A percentile compares a stretch with the other conserved stretches of the same genome.
Evolutionary conservation across 1,140 invertebrate genomes (phyloP).

Genomic region (Medauroidea extradentata): DNA sequence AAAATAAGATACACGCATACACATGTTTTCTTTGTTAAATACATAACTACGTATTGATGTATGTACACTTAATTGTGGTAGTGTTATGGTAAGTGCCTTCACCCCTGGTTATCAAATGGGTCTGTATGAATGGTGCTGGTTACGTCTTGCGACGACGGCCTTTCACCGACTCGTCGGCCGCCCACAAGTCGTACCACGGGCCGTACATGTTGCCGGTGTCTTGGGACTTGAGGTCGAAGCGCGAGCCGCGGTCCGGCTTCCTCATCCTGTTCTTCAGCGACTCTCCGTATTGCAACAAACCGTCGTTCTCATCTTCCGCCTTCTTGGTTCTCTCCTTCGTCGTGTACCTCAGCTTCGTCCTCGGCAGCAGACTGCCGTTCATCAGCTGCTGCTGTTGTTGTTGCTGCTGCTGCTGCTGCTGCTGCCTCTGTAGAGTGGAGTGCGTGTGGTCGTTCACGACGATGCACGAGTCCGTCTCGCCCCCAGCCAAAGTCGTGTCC

Average conservation of each 20-base stretch:
- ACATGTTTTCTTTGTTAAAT: not conserved
- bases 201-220: conserved; percentile 65
- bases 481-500: conserved; percentile 23
- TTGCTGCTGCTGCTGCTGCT: conserved; percentile 42
- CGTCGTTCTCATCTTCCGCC: conserved; percentile 35
- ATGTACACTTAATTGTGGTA: not conserved
- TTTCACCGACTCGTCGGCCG: conserved; percentile 51
- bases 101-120: not conserved
- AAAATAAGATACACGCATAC: not conserved
- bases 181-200: conserved; percentile 85
- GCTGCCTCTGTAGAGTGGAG: conserved; percentile 43
- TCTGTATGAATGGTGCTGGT: not conserved
- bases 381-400: conserved; percentile 17
- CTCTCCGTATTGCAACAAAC: conserved; percentile 44
- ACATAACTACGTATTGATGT: not conserved
- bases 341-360: conserved; percentile 61
- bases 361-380: conserved; percentile 44
- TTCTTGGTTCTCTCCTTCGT: conserved; percentile 36
- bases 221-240: conserved; percentile 52
- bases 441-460: conserved; percentile 66
- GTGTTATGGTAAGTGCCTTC: not conserved
- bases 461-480: conserved; percentile 60
- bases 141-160: not conserved
- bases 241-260: conserved; percentile 44
- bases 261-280: conserved; percentile 43